Conservation (phyloP, 1,140 invertebrate species). For the Trichonephila inaurata region DNA sequence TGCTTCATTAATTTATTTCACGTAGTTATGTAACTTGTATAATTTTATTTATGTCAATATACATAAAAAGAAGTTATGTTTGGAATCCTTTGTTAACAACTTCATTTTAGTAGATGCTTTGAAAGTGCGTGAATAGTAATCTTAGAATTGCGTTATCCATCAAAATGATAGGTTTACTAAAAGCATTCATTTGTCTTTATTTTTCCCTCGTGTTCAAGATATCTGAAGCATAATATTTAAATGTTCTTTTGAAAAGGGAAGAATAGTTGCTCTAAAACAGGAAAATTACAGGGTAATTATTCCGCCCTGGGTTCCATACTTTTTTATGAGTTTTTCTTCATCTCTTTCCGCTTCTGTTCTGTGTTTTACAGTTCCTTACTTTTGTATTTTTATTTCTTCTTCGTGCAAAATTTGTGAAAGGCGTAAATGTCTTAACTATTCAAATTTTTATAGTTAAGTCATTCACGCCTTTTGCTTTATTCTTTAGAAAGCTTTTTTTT, state of each 20-base stretch:
- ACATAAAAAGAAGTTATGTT: not conserved
- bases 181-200: not conserved
- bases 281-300: conserved; percentile 71
- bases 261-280: conserved; percentile 28
- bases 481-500: too few species aligned
- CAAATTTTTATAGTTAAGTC: conserved; percentile 34
- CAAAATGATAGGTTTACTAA: not conserved
- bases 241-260: not conserved
- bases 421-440: not conserved
- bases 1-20: too few species aligned
- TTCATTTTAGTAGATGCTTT: not conserved
- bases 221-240: conserved; percentile 1
- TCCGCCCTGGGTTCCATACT: conserved; percentile 9
- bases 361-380: not conserved
- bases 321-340: not conserved
- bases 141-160: conserved; percentile 5
- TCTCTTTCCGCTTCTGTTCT: conserved; percentile 5
- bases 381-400: conserved; percentile 20
- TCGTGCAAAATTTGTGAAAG: not conserved
- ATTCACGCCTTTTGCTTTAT: conserved; percentile 31
- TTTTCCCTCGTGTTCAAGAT: not conserved
- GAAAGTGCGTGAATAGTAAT: not conserved
- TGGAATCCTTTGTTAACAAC: not conserved
- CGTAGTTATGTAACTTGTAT: not conserved
- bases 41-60: not conserved